Conservation (phyloP, 2,797 vertebrate species). For the Octomys mimax region DNA sequence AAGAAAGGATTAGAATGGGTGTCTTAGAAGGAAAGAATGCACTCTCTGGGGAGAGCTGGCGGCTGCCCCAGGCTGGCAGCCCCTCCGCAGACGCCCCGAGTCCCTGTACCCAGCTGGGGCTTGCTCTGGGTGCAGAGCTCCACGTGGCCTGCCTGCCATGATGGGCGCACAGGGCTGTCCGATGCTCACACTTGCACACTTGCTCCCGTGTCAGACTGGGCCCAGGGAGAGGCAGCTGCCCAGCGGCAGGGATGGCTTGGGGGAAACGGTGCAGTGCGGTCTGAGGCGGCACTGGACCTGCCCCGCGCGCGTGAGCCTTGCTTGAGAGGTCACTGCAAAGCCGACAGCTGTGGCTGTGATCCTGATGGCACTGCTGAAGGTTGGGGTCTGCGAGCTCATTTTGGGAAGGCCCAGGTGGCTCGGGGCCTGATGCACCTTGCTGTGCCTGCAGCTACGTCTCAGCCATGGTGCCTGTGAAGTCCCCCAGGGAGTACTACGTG, state of each 20-base stretch:
- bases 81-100: not conserved
- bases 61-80: too few species aligned
- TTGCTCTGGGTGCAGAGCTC: not conserved
- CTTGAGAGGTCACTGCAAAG: fast-evolving
- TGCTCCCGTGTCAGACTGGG: not conserved
- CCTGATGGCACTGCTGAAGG: fast-evolving
- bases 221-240: not conserved
- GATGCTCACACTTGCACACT: not conserved
- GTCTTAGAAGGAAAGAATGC: not conserved
- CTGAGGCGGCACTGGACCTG: fast-evolving
- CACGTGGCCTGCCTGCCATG: not conserved
- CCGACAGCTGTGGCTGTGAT: not conserved
- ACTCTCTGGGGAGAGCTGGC: not conserved
- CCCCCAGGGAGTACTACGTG: conserved; percentile 97
- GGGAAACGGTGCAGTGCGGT: not conserved
- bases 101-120: not conserved
- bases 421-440: not conserved
- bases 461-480: conserved; percentile 99
- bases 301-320: too few species aligned
- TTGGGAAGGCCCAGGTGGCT: fast-evolving
- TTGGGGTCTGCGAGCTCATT: not conserved
- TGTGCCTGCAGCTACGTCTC: conserved; percentile 94
- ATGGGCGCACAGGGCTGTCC: too few species aligned
- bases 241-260: not conserved
- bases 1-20: not conserved